These are phyloP conservation scores for Copidosoma aretas DNA, from an alignment of 2,888 invertebrate genomes.

Conservation along the genomic window DNA sequence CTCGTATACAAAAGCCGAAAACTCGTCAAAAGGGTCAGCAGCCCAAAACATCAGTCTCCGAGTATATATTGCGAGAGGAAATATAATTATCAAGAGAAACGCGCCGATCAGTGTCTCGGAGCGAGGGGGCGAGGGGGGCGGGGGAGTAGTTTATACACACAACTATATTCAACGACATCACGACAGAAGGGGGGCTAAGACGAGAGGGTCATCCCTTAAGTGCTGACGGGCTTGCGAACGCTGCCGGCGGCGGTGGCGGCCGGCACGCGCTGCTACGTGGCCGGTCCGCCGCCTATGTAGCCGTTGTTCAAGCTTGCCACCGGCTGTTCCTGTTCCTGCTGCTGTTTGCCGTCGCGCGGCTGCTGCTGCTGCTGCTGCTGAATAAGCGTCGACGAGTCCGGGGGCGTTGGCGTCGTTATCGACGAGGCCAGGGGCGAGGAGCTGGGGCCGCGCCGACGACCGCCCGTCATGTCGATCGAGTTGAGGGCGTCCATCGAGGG, in stretches of 20 bases:
- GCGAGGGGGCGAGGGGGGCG: background rate
- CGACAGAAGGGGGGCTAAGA: too few relatives aligned
- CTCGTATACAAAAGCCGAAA: too few relatives aligned
- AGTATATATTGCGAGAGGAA: background rate
- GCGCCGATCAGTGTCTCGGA: background rate
- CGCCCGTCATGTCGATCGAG: slow-evolving; percentile 40
- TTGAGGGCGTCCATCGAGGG: slow-evolving; percentile 52
- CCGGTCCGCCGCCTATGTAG: slow-evolving; percentile 54
- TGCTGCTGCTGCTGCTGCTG: slow-evolving; percentile 21
- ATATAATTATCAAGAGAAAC: background rate
- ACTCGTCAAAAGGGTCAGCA: too few relatives aligned
- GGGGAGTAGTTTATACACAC: background rate
- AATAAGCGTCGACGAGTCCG: background rate
- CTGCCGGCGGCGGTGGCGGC: slow-evolving; percentile 34
- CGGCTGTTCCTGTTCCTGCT: background rate
- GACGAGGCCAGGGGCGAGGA: background rate
- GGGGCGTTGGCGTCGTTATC: slow-evolving; percentile 1
- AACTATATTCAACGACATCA: too few relatives aligned
- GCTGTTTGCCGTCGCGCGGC: background rate
- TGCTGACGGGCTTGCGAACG: slow-evolving; percentile 39
- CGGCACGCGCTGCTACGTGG: slow-evolving; percentile 51
- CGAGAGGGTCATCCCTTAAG: slow-evolving; percentile 5
- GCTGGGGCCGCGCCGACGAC: slow-evolving; percentile 8
- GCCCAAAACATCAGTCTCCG: too few relatives aligned
- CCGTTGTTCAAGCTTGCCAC: slow-evolving; percentile 57